These are phyloP conservation scores for Salpingus planirostris DNA, from an alignment of 2,888 invertebrate genomes.

Conservation along the genomic window DNA sequence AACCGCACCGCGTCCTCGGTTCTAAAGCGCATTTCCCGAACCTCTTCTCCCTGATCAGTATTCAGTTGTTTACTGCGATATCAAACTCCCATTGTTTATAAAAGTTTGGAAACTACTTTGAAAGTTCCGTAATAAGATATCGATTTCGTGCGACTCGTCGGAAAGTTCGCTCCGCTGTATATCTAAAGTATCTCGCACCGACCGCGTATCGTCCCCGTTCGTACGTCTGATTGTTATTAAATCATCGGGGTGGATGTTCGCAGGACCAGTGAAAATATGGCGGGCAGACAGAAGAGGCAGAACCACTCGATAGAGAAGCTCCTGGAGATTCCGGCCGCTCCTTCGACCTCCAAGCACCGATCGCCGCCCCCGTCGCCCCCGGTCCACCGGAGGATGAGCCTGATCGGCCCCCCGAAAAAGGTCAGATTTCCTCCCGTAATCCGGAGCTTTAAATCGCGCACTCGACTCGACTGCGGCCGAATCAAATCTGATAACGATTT, in stretches of 20 bases:
- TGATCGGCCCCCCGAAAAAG: constrained; percentile 40
- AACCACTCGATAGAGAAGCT: constrained; percentile 48
- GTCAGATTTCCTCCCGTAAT: constrained; percentile 37
- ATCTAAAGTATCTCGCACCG: too few relatives aligned
- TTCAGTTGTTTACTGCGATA: constrained; percentile 36
- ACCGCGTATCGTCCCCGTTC: too few relatives aligned
- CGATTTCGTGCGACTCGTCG: constrained; percentile 27
- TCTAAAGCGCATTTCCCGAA: too few relatives aligned
- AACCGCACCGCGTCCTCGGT: too few relatives aligned
- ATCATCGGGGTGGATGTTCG: too few relatives aligned
- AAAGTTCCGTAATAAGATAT: constrained; percentile 38
- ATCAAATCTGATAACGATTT: too few relatives aligned
- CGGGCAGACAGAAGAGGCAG: constrained; percentile 41
- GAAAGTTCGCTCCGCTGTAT: too few relatives aligned
- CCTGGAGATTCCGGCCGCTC: constrained; percentile 43
- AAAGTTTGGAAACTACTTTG: constrained; percentile 35
- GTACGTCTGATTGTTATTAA: too few relatives aligned
- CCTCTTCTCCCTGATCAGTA: constrained; percentile 31
- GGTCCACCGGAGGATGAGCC: too few relatives aligned
- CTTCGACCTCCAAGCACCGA: constrained; percentile 19
- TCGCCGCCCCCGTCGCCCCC: too few relatives aligned
- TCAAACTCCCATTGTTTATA: constrained; percentile 38
- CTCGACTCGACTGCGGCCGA: too few relatives aligned
- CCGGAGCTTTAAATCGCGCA: too few relatives aligned
- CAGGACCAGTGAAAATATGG: constrained; percentile 23